These are phyloP conservation scores for Eristalinus sepulchralis DNA, from an alignment of 2,888 invertebrate species.

Conservation along the genomic window DNA sequence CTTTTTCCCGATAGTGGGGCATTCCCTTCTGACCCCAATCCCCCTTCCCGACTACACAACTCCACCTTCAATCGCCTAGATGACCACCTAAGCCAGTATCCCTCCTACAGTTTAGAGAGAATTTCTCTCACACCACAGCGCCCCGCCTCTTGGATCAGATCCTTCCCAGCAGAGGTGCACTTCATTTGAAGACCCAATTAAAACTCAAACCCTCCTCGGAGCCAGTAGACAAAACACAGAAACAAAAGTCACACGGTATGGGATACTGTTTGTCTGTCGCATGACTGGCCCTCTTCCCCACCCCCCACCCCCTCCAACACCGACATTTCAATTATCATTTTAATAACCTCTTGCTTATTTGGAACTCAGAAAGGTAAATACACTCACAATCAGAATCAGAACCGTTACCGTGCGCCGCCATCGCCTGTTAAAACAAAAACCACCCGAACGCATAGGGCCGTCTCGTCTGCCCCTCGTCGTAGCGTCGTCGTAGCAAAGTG, in stretches of 20 bases:
- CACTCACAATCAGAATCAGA: conserved; percentile 10
- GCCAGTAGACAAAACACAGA: not conserved
- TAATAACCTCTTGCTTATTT: conserved; percentile 69
- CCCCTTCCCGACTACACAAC: no score
- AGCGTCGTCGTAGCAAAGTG: not conserved
- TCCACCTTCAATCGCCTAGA: no score
- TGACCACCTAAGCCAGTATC: no score
- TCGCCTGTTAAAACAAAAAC: conserved; percentile 61
- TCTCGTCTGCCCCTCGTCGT: not conserved
- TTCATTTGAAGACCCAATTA: not conserved
- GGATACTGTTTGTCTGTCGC: not conserved
- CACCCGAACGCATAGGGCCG: not conserved
- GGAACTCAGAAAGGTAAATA: conserved; percentile 66
- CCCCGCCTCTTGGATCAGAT: not conserved
- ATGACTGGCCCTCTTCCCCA: not conserved
- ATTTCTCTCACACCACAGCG: not conserved
- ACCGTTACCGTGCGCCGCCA: not conserved
- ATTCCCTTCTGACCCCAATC: no score
- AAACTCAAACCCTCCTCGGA: not conserved
- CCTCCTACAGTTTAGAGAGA: no score
- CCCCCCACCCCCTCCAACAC: not conserved
- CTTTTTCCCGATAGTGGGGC: no score
- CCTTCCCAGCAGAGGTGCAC: not conserved
- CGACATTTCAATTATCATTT: conserved; percentile 65
- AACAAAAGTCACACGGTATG: not conserved